These are phyloP conservation scores for Hiodon tergisus DNA, from an alignment of 2,113 vertebrate genomes.

Conservation along the genomic window DNA sequence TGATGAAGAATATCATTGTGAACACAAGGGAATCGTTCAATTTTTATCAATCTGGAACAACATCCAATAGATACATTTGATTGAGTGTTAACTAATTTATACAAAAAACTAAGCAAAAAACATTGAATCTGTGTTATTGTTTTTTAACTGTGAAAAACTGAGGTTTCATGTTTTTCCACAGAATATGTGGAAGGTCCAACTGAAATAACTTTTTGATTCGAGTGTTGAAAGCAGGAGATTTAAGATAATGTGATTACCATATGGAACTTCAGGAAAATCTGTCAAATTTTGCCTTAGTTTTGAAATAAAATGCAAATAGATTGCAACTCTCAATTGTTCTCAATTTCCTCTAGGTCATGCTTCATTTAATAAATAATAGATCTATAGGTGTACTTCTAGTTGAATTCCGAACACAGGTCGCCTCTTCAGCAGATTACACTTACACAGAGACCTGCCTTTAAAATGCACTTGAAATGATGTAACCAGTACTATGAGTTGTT, in stretches of 20 bases:
- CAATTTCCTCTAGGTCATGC: conserved; percentile 28
- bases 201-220: too few species aligned
- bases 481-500: too few species aligned
- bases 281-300: too few species aligned
- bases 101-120: background rate
- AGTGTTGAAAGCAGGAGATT: too few species aligned
- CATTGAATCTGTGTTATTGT: too few species aligned
- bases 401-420: too few species aligned
- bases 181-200: background rate
- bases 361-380: conserved; percentile 47
- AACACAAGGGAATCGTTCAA: background rate
- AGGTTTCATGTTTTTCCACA: background rate
- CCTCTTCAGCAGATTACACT: too few species aligned
- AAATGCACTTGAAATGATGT: too few species aligned
- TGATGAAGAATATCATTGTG: background rate
- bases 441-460: too few species aligned
- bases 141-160: background rate
- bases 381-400: conserved; percentile 33
- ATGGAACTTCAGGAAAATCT: too few species aligned
- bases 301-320: too few species aligned
- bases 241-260: too few species aligned
- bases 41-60: background rate
- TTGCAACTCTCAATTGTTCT: conserved; percentile 9
- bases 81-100: background rate
- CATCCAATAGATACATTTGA: background rate